Conservation (phyloP, 2,888 invertebrate species). For the Laothoe populi region DNA sequence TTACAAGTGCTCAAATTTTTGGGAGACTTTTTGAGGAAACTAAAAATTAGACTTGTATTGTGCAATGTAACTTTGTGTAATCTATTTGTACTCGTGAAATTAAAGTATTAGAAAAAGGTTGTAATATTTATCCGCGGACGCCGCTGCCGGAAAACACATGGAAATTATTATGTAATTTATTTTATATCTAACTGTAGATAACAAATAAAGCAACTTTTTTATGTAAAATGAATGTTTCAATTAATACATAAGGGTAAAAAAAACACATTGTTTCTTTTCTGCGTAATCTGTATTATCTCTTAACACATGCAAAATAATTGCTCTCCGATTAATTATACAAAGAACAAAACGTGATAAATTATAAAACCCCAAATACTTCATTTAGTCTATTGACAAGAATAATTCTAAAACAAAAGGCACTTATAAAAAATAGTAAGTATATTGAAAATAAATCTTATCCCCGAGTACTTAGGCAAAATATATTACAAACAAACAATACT, state of each 20-base stretch:
- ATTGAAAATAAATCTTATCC: no score
- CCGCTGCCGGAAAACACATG: conserved; percentile 62
- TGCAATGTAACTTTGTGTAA: conserved; percentile 44
- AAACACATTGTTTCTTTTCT: conserved; percentile 11
- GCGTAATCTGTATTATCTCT: conserved; percentile 5
- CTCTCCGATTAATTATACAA: not conserved
- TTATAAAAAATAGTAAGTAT: no score
- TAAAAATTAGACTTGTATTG: conserved; percentile 39
- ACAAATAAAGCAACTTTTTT: conserved; percentile 81
- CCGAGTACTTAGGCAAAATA: no score
- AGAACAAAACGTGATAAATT: not conserved
- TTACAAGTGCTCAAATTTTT: conserved; percentile 29
- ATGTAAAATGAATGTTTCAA: conserved; percentile 23
- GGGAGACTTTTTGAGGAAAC: conserved; percentile 33
- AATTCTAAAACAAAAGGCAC: no score
- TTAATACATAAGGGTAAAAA: conserved; percentile 12
- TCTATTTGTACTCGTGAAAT: conserved; percentile 32
- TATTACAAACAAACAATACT: conserved; percentile 4
- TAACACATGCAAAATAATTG: not conserved
- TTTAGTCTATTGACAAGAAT: no score
- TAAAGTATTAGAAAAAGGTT: conserved; percentile 34
- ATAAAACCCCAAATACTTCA: not conserved
- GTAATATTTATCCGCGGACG: conserved; percentile 58
- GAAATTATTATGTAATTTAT: conserved; percentile 80
- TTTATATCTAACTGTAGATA: conserved; percentile 85